phyloP scores from a whole-genome alignment of 2,113 vertebrate genomes.

The human region GRCh38 chr5:93496001-93496500 shows the following conservation, averaged over 20 bases:
- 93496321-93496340: slow-evolving; percentile 78
- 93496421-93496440: slow-evolving; percentile 23
- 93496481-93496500: background rate
- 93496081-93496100: background rate
- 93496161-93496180: background rate
- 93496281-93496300: slow-evolving; percentile 78
- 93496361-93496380: slow-evolving; percentile 75
- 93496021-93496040: slow-evolving; percentile 15
- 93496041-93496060: slow-evolving; percentile 52
- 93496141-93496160: slow-evolving; percentile 38
- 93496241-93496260: slow-evolving; percentile 73
- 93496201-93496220: slow-evolving; percentile 68
- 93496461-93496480: slow-evolving; percentile 50
- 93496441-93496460: slow-evolving; percentile 76
- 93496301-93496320: slow-evolving; percentile 78
- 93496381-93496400: slow-evolving; percentile 79
- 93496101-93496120: slow-evolving; percentile 68
- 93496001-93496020: background rate
- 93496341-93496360: slow-evolving; percentile 81
- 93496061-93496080: background rate
- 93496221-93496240: slow-evolving; percentile 77
- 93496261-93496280: slow-evolving; percentile 67
- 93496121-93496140: slow-evolving; percentile 44
- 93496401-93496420: slow-evolving; percentile 72
- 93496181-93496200: slow-evolving; percentile 49